Evolutionary conservation across 2,113 vertebrate genomes (phyloP).

Genomic region (Carlito syrichta): DNA sequence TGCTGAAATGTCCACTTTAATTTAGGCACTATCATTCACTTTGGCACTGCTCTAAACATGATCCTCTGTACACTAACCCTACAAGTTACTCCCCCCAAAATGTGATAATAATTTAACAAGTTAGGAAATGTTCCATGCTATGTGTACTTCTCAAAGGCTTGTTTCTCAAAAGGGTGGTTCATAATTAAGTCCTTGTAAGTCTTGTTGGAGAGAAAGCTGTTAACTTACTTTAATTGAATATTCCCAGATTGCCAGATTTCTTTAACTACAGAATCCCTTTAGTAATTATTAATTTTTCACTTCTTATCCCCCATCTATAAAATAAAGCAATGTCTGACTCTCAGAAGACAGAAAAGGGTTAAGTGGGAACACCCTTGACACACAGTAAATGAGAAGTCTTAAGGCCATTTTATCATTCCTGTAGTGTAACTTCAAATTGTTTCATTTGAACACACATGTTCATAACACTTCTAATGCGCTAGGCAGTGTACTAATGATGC

Average conservation of each 20-base stretch:
- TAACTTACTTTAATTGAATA: not conserved
- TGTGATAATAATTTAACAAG: not conserved
- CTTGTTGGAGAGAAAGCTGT: not conserved
- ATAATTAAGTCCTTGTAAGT: not conserved
- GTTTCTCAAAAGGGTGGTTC: not conserved
- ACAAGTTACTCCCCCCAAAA: not conserved
- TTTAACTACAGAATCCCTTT: not conserved
- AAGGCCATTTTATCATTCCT: not conserved
- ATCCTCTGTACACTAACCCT: too few species aligned
- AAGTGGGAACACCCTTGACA: not conserved
- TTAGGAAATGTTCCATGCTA: not conserved
- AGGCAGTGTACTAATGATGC: not conserved
- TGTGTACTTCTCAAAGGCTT: not conserved
- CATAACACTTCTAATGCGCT: not conserved
- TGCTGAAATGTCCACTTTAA: not conserved
- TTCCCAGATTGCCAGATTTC: not conserved
- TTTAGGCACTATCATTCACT: not conserved
- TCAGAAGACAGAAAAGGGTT: not conserved
- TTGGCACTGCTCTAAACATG: not conserved
- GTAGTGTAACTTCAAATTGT: not conserved
- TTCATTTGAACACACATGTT: not conserved
- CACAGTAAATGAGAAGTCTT: not conserved
- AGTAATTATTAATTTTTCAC: not conserved
- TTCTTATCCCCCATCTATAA: not conserved
- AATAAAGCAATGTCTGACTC: not conserved